Evolutionary conservation across 2,113 vertebrate genomes (phyloP).

Genomic region (Pteruthius melanotis): DNA sequence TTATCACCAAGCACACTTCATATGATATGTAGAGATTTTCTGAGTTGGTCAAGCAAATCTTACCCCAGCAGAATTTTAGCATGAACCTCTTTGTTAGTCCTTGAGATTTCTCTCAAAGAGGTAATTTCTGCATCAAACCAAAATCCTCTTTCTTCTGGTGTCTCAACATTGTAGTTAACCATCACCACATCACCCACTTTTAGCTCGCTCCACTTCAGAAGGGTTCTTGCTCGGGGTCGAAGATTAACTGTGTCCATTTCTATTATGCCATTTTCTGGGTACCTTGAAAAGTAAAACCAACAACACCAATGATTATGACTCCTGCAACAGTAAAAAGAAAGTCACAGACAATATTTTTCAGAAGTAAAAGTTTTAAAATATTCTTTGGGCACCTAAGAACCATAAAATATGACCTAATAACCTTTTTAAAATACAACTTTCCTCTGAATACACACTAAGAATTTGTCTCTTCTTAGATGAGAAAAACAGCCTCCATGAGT

Average conservation of each 20-base stretch:
- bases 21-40: neutral
- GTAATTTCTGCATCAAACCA: constrained; percentile 96
- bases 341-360: neutral
- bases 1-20: neutral
- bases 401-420: neutral
- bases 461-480: neutral
- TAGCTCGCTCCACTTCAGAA: constrained; percentile 87
- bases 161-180: constrained; percentile 97
- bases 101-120: constrained; percentile 85
- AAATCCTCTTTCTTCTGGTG: constrained; percentile 93
- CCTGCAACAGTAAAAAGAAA: neutral
- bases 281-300: constrained; percentile 76
- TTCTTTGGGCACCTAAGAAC: neutral
- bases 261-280: constrained; percentile 93
- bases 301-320: neutral
- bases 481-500: neutral
- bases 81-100: constrained; percentile 94
- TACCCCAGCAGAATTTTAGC: constrained; percentile 95
- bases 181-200: constrained; percentile 86
- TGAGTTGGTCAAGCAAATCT: constrained; percentile 66
- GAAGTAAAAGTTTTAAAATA: neutral
- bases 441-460: neutral
- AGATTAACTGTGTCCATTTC: constrained; percentile 83
- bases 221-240: constrained; percentile 87
- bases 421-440: neutral